Percentiles rank a stretch among this genome's conserved stretches.
phyloP scores from a whole-genome alignment of 1,140 invertebrate genomes.

The Eurosta solidaginis region DNA sequence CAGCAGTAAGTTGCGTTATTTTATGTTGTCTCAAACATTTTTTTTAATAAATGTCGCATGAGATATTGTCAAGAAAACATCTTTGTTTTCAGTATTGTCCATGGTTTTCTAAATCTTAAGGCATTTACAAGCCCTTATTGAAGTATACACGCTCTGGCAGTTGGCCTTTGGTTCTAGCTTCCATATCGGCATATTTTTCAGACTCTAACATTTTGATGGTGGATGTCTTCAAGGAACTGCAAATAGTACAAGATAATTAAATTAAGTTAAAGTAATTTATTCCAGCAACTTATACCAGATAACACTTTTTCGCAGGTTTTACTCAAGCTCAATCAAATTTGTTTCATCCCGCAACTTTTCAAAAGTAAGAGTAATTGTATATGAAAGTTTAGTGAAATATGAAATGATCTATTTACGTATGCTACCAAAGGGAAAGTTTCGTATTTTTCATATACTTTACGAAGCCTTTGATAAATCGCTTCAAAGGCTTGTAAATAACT shows the following conservation, averaged over 20 bases:
- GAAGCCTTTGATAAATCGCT: no score
- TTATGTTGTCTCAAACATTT: neutral
- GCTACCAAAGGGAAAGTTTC: no score
- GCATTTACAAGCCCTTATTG: conserved; percentile 78
- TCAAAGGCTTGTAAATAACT: no score
- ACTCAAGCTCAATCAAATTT: no score
- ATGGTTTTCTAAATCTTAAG: neutral
- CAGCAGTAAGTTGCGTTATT: neutral
- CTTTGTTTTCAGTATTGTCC: conserved; percentile 27
- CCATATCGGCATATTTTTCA: conserved; percentile 71
- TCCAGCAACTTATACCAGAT: no score
- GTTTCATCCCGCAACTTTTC: no score
- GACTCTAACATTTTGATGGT: conserved; percentile 74
- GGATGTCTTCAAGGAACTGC: conserved; percentile 68
- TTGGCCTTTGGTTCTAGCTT: conserved; percentile 67
- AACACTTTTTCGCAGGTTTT: no score
- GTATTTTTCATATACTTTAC: no score
- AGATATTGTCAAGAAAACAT: neutral
- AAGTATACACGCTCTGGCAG: conserved; percentile 75
- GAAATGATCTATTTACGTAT: no score
- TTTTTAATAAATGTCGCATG: neutral
- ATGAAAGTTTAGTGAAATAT: no score
- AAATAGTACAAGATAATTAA: conserved; percentile 38
- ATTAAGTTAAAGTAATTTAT: no score
- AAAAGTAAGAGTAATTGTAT: no score